phyloP scores from a whole-genome alignment of 2,888 invertebrate species.

The Meganola albula region DNA sequence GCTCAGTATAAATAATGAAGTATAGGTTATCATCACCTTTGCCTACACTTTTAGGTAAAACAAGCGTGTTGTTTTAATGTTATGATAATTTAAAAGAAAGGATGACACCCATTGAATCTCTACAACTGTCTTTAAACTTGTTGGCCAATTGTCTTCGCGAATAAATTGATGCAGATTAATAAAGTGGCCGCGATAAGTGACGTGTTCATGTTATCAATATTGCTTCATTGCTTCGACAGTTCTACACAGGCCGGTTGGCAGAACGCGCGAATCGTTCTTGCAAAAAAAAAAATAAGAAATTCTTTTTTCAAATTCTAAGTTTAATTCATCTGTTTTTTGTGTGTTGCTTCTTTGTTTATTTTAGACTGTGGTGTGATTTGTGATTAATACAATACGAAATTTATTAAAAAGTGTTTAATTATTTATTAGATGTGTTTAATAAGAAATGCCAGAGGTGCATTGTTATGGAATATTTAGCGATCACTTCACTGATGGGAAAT shows the following conservation, averaged over 20 bases:
- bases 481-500: conserved; percentile 65
- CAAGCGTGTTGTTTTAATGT: no score
- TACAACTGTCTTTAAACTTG: conserved; percentile 19
- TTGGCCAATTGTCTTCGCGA: conserved; percentile 59
- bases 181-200: conserved; percentile 65
- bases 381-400: conserved; percentile 22
- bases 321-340: no score
- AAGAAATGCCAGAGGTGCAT: conserved; percentile 55
- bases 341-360: no score
- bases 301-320: no score
- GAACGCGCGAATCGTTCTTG: conserved; percentile 31
- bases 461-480: conserved; percentile 53
- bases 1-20: no score
- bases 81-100: no score
- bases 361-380: no score
- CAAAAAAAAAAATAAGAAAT: background rate
- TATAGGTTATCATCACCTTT: no score
- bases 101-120: no score
- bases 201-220: conserved; percentile 64
- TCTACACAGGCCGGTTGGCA: conserved; percentile 42
- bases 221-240: conserved; percentile 57
- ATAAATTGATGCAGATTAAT: conserved; percentile 73
- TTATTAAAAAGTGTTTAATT: conserved; percentile 30
- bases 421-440: conserved; percentile 54
- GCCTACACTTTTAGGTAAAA: no score